A percentile compares a stretch with the other conserved stretches of the same genome.
Conservation (phyloP, 2,113 vertebrate genomes). For the Kryptolebias marmoratus region DNA sequence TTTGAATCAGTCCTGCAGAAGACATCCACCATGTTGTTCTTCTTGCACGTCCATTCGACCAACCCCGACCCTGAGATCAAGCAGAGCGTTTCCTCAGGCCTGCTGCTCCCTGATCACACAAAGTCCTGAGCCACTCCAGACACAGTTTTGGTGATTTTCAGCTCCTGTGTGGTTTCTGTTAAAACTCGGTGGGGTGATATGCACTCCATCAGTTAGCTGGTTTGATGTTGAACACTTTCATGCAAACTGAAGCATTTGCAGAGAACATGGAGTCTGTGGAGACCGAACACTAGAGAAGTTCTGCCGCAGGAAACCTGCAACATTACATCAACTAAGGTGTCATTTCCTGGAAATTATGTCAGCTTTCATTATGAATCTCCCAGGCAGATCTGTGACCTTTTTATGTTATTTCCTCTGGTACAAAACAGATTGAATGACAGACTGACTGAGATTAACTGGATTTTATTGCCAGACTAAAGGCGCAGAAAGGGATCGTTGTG, state of each 20-base stretch:
- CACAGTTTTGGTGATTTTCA: neutral
- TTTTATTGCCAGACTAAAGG: neutral
- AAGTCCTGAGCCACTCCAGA: neutral
- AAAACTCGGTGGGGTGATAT: too few species aligned
- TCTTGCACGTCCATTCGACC: neutral
- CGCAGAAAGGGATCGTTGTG: neutral
- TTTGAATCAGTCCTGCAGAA: neutral
- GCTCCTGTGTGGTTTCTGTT: neutral
- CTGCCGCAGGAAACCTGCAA: constrained; percentile 14
- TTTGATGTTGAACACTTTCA: too few species aligned
- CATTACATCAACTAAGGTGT: constrained; percentile 26
- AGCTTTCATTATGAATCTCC: constrained; percentile 24
- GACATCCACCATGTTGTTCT: neutral
- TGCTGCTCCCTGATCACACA: neutral
- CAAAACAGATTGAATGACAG: constrained; percentile 1
- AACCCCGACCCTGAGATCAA: neutral
- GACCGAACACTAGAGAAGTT: constrained; percentile 6
- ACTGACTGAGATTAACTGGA: constrained; percentile 1
- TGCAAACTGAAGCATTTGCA: too few species aligned
- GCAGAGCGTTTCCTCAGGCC: neutral
- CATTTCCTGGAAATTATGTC: constrained; percentile 43
- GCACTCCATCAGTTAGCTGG: too few species aligned
- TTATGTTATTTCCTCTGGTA: neutral
- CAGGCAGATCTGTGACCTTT: constrained; percentile 6
- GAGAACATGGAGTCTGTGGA: too few species aligned